Base-by-base conservation (phyloP, 1,140 invertebrate species). In the Brachionus rubens region DNA sequence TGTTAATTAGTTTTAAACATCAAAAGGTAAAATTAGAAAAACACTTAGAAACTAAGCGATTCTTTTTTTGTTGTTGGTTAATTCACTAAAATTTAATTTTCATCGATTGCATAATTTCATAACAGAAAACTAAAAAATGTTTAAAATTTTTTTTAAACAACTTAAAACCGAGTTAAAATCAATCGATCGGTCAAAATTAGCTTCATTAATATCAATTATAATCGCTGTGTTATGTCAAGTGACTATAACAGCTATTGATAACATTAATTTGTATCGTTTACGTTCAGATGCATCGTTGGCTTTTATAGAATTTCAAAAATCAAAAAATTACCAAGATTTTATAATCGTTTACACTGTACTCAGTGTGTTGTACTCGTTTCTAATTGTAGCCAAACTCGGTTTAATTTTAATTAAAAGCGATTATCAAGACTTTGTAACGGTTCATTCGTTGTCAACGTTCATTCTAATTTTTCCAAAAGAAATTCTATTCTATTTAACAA, bases 401-500 rank as follows among this genome's bases (percentile, higher is more conserved):
- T 30, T 59, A 4, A 28, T 59, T 40, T 59, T 59, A 33, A 33
- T 59, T 16, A 33, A 36, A 59, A 33, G 36, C 30, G 54, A 59
- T 33, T 59, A 33, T 19, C 54, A 59, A 19, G 54, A 59, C 30
- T 59, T 59, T 59, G 16, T 59, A 10, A 59, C n/a, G n/a, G n/a
- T n/a, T 59, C 19, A 19, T 36, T 33, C 54, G 36, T 33, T 59
- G 28, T 19, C 12, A 33, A 19, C 12, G 28, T 0, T 36, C 33
- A 19, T 19, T 59, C 16, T 59, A 33, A 16, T 33, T 59, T 16
- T 36, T 36, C 3, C 54, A 0, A 59, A 59, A 59, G 54, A 59
- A 59, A 36, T 33, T 36, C 2, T 59, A n/a, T 59, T 59, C 30
- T 59, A 59, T 36, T 36, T 59, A 21, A 16, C 36, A 21, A 59